Percentiles rank a stretch among this genome's conserved stretches.
Conservation (phyloP, 2,113 vertebrate genomes). For the Bettongia penicillata region DNA sequence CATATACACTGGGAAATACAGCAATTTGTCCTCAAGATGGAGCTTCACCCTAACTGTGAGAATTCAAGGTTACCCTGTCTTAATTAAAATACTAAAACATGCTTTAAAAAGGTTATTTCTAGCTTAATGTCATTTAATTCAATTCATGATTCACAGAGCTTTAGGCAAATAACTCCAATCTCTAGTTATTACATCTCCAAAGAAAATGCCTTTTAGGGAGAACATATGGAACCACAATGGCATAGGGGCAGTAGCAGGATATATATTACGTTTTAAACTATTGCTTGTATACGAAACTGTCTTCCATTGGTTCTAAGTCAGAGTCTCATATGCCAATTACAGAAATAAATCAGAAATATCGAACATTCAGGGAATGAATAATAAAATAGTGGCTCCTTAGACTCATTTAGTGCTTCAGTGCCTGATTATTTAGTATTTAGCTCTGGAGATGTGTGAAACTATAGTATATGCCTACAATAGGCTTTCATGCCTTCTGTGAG, state of each 20-base stretch:
- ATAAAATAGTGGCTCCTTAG: neutral
- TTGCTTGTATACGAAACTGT: rapidly evolving
- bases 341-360: conserved; percentile 34
- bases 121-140: conserved; percentile 77
- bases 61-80: conserved; percentile 73
- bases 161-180: conserved; percentile 68
- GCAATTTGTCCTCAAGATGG: conserved; percentile 35
- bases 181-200: conserved; percentile 51
- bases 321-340: conserved; percentile 1
- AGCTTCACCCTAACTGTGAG: conserved; percentile 67
- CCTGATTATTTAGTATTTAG: neutral
- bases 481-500: neutral
- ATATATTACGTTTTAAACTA: neutral
- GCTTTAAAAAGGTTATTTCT: conserved; percentile 79
- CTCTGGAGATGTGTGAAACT: neutral
- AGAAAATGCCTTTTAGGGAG: conserved; percentile 33
- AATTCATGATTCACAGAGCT: conserved; percentile 74
- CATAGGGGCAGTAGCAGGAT: rapidly evolving
- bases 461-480: neutral
- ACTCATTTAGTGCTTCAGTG: neutral
- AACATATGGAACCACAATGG: neutral
- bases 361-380: neutral
- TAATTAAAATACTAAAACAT: conserved; percentile 80
- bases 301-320: neutral
- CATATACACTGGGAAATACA: neutral